Base-by-base conservation (phyloP, 2,888 invertebrate genomes). In the Tetropium fuscum region DNA sequence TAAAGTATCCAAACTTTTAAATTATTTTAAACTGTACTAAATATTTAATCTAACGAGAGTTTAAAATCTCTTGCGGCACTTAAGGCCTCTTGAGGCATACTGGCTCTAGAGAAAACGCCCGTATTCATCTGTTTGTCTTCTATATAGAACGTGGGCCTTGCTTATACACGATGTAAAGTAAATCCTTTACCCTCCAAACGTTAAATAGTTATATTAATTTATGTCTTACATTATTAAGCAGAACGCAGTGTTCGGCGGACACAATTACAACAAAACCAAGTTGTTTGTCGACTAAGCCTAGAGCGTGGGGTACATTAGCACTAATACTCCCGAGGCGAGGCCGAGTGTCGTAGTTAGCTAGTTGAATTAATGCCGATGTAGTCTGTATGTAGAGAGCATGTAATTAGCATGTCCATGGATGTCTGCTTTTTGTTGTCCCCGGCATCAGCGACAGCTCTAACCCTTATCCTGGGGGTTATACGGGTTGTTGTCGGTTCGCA, bases 401-500 rank as follows among this genome's bases (percentile, higher is more conserved):
- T 81, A 81, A 81, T 81, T 81, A 81, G 79, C 81, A 80, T 81
- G 81, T 81, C 80, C 79, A 77, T 80, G 79, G 75, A 78, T 81
- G 80, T 79, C 79, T 78, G 79, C 77, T 81, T 81, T 81, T 81
- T 81, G 80, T 78, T 75, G 75, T 63, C 66, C 63, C 73, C 70
- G 68, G 69, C 76, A 74, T 76, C 75, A 72, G 69, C 71, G 71
- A 69, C 73, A 74, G 71, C 74, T 75, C 70, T 76, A 72, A 75
- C 76, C 76, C 76, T 77, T 75, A 76, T 75, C 73, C 74, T 64
- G 61, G 56, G 71, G 74, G 74, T 71, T 73, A 69, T 68, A 70
- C 58, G 62, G 60, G 56, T 62, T 66, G 61, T 54, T 51, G 53
- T 56, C 58, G 58, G 60, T 60, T 44, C 54, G 53, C 62, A 43